Evolutionary conservation across 2,888 invertebrate species (phyloP).

Genomic region (Epirrhoe tristata): DNA sequence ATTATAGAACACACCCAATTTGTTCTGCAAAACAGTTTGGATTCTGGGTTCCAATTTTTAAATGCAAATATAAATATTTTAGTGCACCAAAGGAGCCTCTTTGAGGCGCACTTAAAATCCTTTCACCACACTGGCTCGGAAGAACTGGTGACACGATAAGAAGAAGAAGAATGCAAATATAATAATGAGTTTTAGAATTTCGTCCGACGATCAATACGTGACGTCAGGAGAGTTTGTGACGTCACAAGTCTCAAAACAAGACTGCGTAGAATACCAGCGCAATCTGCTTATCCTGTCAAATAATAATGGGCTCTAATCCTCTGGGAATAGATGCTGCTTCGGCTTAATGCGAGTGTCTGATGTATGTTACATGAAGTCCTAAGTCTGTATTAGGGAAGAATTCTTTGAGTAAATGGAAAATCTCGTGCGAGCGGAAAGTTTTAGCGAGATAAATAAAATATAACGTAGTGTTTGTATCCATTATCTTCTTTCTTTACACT

Average conservation of each 20-base stretch:
- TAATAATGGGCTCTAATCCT: constrained; percentile 38
- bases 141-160: no score
- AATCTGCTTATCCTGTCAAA: constrained; percentile 36
- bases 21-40: no score
- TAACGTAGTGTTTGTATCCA: not conserved
- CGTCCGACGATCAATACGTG: not conserved
- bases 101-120: no score
- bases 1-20: no score
- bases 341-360: constrained; percentile 31
- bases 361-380: constrained; percentile 24
- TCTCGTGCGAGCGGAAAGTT: constrained; percentile 16
- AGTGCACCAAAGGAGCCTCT: no score
- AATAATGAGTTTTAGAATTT: not conserved
- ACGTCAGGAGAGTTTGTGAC: constrained; percentile 25
- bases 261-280: constrained; percentile 25
- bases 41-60: no score
- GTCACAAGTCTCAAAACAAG: constrained; percentile 16
- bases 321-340: constrained; percentile 37
- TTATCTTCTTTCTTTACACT: not conserved
- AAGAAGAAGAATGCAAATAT: no score
- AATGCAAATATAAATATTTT: no score
- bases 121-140: no score
- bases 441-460: constrained; percentile 9
- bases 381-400: constrained; percentile 29
- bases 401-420: constrained; percentile 28